A percentile compares a stretch with the other conserved stretches of the same genome.
Conservation (phyloP, 1,140 invertebrate genomes). For the Hylaeus anthracinus region DNA sequence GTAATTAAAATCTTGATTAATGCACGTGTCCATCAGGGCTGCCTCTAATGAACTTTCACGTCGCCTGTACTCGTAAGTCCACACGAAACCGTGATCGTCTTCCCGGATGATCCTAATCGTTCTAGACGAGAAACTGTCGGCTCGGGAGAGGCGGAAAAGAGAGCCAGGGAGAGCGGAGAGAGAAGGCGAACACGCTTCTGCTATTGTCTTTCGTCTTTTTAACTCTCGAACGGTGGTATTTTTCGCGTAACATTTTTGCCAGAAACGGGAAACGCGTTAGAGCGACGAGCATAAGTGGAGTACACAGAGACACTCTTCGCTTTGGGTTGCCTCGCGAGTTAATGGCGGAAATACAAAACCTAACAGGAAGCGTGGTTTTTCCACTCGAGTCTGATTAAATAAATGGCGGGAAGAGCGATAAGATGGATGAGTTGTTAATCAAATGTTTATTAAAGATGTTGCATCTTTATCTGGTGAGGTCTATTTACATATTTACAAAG, state of each 20-base stretch:
- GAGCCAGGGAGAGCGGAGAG: background rate
- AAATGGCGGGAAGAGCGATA: too few species aligned
- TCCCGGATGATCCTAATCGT: conserved; percentile 51
- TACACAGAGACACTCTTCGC: background rate
- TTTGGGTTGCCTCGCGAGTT: background rate
- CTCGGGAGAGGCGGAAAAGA: background rate
- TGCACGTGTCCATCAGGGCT: conserved; percentile 77
- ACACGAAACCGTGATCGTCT: conserved; percentile 66
- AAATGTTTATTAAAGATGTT: too few species aligned
- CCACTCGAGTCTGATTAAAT: too few species aligned
- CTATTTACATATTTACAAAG: too few species aligned
- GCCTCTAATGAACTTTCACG: conserved; percentile 69
- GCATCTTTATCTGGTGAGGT: too few species aligned
- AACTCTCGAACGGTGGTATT: background rate
- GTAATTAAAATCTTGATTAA: conserved; percentile 81
- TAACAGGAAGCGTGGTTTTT: too few species aligned
- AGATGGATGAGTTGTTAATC: too few species aligned
- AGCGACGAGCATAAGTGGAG: background rate
- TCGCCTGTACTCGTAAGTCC: conserved; percentile 65
- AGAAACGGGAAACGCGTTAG: background rate
- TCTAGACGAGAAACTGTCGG: conserved; percentile 14
- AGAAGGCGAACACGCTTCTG: background rate
- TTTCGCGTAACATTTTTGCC: background rate
- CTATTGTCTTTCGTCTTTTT: conserved; percentile 12
- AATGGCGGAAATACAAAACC: too few species aligned